Conservation (phyloP, 2,113 vertebrate species). For the Xiphorhynchus elegans region DNA sequence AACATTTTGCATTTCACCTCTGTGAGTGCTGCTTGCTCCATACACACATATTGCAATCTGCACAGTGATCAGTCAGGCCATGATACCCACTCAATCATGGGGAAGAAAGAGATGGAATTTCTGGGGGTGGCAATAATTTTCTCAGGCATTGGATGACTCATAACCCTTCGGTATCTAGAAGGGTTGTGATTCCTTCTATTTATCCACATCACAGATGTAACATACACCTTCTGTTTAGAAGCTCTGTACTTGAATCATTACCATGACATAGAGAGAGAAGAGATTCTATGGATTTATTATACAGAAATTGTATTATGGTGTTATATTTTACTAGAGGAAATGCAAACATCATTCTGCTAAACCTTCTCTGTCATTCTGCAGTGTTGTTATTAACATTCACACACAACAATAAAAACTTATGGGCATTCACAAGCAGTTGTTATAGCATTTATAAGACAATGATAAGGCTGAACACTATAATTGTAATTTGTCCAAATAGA, state of each 20-base stretch:
- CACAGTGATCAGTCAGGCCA: background rate
- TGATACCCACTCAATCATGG: background rate
- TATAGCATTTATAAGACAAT: conserved; percentile 52
- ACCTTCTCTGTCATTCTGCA: background rate
- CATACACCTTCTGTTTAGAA: background rate
- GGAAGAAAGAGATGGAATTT: background rate
- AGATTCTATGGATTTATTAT: background rate
- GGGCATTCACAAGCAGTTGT: conserved; percentile 25
- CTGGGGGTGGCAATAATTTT: background rate
- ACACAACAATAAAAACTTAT: conserved; percentile 49
- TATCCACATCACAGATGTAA: background rate
- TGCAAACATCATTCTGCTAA: background rate
- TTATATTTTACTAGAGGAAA: background rate
- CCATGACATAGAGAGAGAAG: background rate
- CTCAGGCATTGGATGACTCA: background rate
- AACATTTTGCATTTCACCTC: background rate
- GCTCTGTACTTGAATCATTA: background rate
- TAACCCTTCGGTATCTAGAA: background rate
- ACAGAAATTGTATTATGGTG: background rate
- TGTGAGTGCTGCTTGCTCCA: background rate
- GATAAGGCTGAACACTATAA: conserved; percentile 29
- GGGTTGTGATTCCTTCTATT: background rate
- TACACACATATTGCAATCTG: background rate
- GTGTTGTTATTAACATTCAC: conserved; percentile 21
- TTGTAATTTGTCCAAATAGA: background rate